Conservation (phyloP, 2,797 vertebrate species). For the Artibeus jamaicensis region DNA sequence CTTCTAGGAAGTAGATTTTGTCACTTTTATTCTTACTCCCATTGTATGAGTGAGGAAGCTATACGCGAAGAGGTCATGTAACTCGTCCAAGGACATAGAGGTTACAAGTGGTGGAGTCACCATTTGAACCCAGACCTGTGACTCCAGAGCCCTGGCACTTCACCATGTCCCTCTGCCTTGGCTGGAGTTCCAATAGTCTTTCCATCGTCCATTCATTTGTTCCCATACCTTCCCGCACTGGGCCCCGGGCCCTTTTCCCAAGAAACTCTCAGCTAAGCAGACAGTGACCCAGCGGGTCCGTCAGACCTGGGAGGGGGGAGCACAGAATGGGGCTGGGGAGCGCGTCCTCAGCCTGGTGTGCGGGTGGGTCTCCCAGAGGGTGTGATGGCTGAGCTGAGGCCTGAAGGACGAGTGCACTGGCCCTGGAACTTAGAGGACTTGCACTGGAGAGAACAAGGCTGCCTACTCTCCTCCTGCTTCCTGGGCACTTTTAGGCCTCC, state of each 20-base stretch:
- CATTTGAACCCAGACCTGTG: neutral
- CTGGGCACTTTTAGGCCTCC: neutral
- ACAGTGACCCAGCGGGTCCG: too few species aligned
- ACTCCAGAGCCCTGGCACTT: neutral
- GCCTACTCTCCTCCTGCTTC: neutral
- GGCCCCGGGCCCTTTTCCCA: neutral
- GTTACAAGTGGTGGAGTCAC: neutral
- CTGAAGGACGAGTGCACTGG: neutral
- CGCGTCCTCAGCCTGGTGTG: fast-evolving
- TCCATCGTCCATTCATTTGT: neutral
- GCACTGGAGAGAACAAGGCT: fast-evolving
- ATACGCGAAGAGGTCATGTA: neutral
- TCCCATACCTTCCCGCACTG: neutral
- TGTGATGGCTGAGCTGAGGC: neutral
- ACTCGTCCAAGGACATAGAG: neutral
- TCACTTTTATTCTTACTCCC: neutral
- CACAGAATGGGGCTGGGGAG: neutral
- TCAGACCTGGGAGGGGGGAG: neutral
- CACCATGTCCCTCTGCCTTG: neutral
- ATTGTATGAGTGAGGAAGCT: neutral
- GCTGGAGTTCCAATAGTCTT: neutral
- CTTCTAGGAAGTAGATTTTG: neutral
- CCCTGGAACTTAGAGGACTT: neutral
- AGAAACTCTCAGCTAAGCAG: neutral
- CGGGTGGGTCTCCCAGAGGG: neutral